Percentiles rank a stretch among this genome's conserved stretches.
Evolutionary conservation across 1,140 invertebrate species (phyloP).

Genomic region (Venustaconcha ellipsiformis): DNA sequence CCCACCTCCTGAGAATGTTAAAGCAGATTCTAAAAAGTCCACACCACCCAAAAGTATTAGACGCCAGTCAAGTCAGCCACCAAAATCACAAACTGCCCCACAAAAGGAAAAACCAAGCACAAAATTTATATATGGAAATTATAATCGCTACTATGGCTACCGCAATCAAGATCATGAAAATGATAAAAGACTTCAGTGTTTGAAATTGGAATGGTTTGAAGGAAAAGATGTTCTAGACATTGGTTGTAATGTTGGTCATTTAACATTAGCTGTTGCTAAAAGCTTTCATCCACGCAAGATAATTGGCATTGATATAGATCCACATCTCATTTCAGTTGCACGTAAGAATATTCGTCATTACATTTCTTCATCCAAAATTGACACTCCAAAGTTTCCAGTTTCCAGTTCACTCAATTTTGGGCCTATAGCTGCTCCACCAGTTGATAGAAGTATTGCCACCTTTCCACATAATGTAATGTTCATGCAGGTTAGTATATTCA

Average conservation of each 20-base stretch:
- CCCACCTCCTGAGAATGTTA: conserved; percentile 9
- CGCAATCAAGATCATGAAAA: conserved; percentile 83
- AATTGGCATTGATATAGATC: conserved; percentile 96
- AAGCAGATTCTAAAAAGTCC: conserved; percentile 28
- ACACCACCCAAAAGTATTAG: conserved; percentile 36
- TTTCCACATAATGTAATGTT: conserved; percentile 91
- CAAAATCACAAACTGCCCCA: conserved; percentile 1
- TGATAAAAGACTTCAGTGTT: conserved; percentile 85
- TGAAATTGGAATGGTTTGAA: conserved; percentile 87
- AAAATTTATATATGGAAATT: conserved; percentile 93
- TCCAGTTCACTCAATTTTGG: conserved; percentile 89
- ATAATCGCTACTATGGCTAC: conserved; percentile 97
- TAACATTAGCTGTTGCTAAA: conserved; percentile 85
- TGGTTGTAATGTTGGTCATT: conserved; percentile 97
- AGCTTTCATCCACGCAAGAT: conserved; percentile 87
- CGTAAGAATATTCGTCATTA: conserved; percentile 86
- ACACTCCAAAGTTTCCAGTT: conserved; percentile 74
- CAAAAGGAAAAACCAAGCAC: conserved; percentile 27
- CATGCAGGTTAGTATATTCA: conserved; percentile 77
- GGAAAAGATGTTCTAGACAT: conserved; percentile 95
- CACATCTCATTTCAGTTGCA: conserved; percentile 85
- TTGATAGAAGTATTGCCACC: conserved; percentile 59
- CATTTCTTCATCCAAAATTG: conserved; percentile 70
- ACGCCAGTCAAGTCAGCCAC: conserved; percentile 34
- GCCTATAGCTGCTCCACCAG: conserved; percentile 78